Base-by-base conservation (phyloP, 2,797 vertebrate genomes). In the Anabacerthia variegaticeps region DNA sequence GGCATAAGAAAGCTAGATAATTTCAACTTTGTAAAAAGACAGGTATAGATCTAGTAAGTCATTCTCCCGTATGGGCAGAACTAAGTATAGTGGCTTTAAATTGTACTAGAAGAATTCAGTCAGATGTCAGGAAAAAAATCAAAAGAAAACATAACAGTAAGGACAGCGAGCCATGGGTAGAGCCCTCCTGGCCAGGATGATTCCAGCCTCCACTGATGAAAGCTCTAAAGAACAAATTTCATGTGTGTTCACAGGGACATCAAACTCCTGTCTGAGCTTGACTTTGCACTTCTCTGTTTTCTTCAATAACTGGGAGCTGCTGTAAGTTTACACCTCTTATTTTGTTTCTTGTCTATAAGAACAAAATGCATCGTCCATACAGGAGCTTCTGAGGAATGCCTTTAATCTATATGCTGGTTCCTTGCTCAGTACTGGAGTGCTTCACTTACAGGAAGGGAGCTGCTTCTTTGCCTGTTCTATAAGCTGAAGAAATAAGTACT, bases 371-470 rank as follows among this genome's bases (percentile, higher is more conserved):
- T 41, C 18, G 13, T 75, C 18, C 13, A 13, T 12, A n/a, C 1
- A 5, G 37, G 58, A 51, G 32, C 3, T 54, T 18, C 34, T 49
- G 30, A 61, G 26, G 0, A 4, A 37, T 26, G 44, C 28, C 28
- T 77, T 80, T 30, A 71, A 58, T n/a, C 73, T 52, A 9, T 16
- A n/a, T 4, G 10, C 22, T 18, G 20, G 27, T 14, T 72, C 23
- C 22, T 17, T 0, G 0, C 24, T 48, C 17, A 36, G 28, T 24
- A 21, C 6, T 27, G 48, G 1, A 0, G 23, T 41, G 41, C 27
- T 28, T 74, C 23, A 11, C 34, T 49, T 62, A 28, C 19, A 69
- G n/a, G 21, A 68, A 77, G 23, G 4, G 10, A 34, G 19, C 6
- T 41, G 27, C 30, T 88, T 39, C 15, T 49, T 75, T 51, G 28